A percentile compares a stretch with the other conserved stretches of the same genome.
Evolutionary conservation across 2,888 invertebrate species (phyloP).

Genomic region (Alsophila aescularia): DNA sequence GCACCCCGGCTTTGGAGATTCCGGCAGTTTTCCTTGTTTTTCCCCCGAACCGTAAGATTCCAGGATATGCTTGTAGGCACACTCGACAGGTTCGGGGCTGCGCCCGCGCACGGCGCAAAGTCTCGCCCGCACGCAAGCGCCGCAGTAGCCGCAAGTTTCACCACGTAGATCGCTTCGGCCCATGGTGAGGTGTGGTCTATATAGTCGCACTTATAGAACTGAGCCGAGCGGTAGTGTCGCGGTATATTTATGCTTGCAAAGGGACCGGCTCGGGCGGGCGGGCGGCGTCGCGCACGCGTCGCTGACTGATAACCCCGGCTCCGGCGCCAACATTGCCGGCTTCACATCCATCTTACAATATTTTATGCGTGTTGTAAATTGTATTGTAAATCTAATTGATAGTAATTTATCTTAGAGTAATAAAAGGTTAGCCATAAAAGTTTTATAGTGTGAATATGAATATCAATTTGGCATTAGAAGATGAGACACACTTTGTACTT

Average conservation of each 20-base stretch:
- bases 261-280: conserved; percentile 46
- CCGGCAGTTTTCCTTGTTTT: conserved; percentile 55
- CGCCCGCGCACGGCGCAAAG: conserved; percentile 73
- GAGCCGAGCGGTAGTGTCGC: conserved; percentile 49
- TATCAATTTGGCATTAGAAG: conserved; percentile 2
- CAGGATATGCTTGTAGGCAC: conserved; percentile 80
- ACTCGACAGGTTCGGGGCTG: conserved; percentile 71
- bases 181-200: conserved; percentile 58
- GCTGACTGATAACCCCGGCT: conserved; percentile 72
- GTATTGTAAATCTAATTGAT: conserved; percentile 17
- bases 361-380: conserved; percentile 13
- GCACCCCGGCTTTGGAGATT: conserved; percentile 65
- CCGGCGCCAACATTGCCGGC: conserved; percentile 67
- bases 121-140: conserved; percentile 74
- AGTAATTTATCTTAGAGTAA: conserved; percentile 14
- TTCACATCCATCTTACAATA: conserved; percentile 18
- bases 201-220: conserved; percentile 60
- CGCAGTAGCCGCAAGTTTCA: conserved; percentile 78
- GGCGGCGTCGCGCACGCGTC: conserved; percentile 80
- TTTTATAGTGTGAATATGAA: not conserved
- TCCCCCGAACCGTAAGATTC: conserved; percentile 68
- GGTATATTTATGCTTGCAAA: conserved; percentile 68
- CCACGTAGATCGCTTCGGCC: conserved; percentile 64
- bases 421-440: conserved; percentile 20
- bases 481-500: not conserved